These are phyloP conservation scores for Nematostella vectensis DNA, from an alignment of 92 coral and sea anemone species.

Conservation along the genomic window DNA sequence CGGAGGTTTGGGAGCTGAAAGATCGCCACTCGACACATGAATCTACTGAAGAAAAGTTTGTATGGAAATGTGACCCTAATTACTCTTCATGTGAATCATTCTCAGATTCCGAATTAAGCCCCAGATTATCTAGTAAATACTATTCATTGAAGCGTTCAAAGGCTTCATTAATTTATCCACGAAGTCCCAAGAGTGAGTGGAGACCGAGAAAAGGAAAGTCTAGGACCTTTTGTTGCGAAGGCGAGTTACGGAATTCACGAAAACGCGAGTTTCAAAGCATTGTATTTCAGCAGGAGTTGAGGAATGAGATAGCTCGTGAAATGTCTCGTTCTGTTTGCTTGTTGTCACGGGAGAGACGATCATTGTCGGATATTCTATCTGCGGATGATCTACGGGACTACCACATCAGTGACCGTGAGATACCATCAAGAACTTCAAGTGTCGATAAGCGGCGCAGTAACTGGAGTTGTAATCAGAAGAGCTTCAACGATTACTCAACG, in stretches of 20 bases:
- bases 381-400: constrained; percentile 9
- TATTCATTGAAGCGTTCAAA: constrained; percentile 72
- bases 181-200: constrained; percentile 12
- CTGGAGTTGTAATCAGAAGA: constrained; percentile 9
- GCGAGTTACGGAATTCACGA: too few relatives aligned
- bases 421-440: constrained; percentile 5
- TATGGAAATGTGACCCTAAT: constrained; percentile 31
- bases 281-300: neutral
- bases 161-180: constrained; percentile 52
- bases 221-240: constrained; percentile 29
- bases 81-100: constrained; percentile 40
- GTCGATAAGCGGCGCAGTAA: constrained; percentile 15
- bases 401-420: constrained; percentile 2
- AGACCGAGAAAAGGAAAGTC: constrained; percentile 38
- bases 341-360: constrained; percentile 2
- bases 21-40: constrained; percentile 6
- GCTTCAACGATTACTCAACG: too few relatives aligned
- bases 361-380: constrained; percentile 17
- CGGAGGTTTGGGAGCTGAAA: neutral
- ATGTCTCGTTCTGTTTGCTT: constrained; percentile 3
- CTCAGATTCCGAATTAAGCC: constrained; percentile 21
- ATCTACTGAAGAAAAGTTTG: constrained; percentile 4
- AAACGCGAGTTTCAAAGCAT: neutral
- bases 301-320: neutral
- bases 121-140: constrained; percentile 30